phyloP scores from a whole-genome alignment of 2,888 invertebrate species.

The Raillietiella orientalis region DNA sequence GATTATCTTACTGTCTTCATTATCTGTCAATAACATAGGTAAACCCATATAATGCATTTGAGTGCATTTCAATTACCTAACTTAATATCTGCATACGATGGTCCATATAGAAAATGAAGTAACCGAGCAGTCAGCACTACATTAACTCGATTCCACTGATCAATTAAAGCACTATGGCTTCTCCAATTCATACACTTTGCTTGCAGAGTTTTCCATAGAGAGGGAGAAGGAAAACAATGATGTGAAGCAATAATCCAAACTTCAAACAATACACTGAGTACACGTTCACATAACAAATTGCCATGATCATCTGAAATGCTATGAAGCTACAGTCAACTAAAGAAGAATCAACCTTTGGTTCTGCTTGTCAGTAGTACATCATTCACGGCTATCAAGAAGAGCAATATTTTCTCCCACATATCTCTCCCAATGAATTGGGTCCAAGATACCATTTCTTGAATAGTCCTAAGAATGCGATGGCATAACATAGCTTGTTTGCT shows the following conservation, averaged over 20 bases:
- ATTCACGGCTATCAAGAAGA: conserved; percentile 63
- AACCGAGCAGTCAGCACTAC: conserved; percentile 53
- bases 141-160: conserved; percentile 83
- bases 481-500: conserved; percentile 70
- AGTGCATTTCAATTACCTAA: conserved; percentile 8
- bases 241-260: conserved; percentile 43
- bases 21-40: conserved; percentile 20
- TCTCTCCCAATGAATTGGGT: conserved; percentile 39
- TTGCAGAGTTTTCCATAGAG: conserved; percentile 73
- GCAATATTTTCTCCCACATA: conserved; percentile 64
- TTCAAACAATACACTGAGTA: conserved; percentile 72
- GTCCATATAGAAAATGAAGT: conserved; percentile 57
- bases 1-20: conserved; percentile 50
- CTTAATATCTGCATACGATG: conserved; percentile 21
- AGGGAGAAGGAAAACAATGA: conserved; percentile 69
- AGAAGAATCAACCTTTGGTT: conserved; percentile 25
- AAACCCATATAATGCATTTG: no score
- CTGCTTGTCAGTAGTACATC: conserved; percentile 66
- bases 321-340: background rate
- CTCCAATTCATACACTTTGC: conserved; percentile 80
- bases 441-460: conserved; percentile 43
- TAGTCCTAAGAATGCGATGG: conserved; percentile 52
- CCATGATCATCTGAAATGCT: conserved; percentile 41
- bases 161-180: conserved; percentile 63
- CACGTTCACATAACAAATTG: conserved; percentile 73